These are phyloP conservation scores for Megastigmus dorsalis DNA, from an alignment of 2,888 invertebrate genomes.

Conservation along the genomic window DNA sequence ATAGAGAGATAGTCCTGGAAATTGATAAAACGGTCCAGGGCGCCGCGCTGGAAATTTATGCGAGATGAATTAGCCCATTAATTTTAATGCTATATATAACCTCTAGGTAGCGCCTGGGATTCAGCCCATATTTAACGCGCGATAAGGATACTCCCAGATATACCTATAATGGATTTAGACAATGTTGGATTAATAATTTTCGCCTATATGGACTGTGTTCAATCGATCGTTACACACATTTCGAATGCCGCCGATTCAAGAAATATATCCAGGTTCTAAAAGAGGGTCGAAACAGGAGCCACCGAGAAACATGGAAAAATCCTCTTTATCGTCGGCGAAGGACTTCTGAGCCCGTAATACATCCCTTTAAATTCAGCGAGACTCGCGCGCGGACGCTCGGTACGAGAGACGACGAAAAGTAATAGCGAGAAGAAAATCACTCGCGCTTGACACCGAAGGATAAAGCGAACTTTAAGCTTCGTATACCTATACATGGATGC, in stretches of 20 bases:
- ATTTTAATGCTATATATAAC: constrained; percentile 37
- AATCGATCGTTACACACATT: neutral
- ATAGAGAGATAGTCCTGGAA: no score
- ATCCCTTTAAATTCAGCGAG: no score
- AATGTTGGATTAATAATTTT: constrained; percentile 28
- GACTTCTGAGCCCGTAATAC: no score
- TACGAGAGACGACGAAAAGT: no score
- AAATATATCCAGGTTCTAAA: no score
- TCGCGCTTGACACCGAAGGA: constrained; percentile 30
- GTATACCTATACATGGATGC: no score
- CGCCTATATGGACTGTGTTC: neutral
- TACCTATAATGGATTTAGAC: neutral
- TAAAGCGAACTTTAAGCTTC: constrained; percentile 22
- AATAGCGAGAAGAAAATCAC: constrained; percentile 31
- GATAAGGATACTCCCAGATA: neutral
- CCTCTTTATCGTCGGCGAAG: no score
- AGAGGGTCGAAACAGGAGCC: no score
- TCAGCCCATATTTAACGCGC: neutral
- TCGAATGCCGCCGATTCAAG: no score
- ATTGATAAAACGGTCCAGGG: neutral
- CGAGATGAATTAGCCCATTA: constrained; percentile 22
- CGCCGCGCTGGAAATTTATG: neutral
- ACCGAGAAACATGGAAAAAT: no score
- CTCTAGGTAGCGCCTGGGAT: no score
- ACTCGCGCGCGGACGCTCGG: no score